Evolutionary conservation across 1,140 invertebrate genomes (phyloP).

Genomic region (Manduca sexta): DNA sequence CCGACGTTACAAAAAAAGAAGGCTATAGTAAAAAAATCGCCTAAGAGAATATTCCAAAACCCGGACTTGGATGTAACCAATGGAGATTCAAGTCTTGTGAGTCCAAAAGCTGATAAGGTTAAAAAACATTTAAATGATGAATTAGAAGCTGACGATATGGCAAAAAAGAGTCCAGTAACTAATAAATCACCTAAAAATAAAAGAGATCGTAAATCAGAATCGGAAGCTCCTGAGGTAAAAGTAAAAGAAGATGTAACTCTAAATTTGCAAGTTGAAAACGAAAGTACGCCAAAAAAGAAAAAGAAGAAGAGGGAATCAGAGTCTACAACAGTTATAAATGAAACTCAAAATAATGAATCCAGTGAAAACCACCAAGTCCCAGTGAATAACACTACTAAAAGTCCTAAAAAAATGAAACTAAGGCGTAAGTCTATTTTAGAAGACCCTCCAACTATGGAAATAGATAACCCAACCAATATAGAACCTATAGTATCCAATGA

Average conservation of each 20-base stretch:
- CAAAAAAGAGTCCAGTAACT: background rate
- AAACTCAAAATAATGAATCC: background rate
- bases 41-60: constrained; percentile 65
- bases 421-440: background rate
- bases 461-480: background rate
- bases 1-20: constrained; percentile 61
- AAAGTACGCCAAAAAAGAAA: constrained; percentile 29
- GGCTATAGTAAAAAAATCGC: constrained; percentile 61
- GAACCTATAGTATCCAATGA: background rate
- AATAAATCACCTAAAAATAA: constrained; percentile 2
- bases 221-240: constrained; percentile 4
- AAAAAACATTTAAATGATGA: constrained; percentile 58
- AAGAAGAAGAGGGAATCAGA: constrained; percentile 17
- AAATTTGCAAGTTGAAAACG: background rate
- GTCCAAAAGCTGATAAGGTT: constrained; percentile 55
- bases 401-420: background rate
- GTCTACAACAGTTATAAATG: background rate
- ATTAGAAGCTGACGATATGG: constrained; percentile 26
- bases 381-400: background rate
- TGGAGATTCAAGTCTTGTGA: constrained; percentile 21
- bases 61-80: constrained; percentile 43
- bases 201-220: background rate
- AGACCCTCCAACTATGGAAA: background rate
- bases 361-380: too few species aligned
- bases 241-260: background rate